These are phyloP conservation scores for Vombatus ursinus DNA, from an alignment of 2,113 vertebrate species.

Conservation along the genomic window DNA sequence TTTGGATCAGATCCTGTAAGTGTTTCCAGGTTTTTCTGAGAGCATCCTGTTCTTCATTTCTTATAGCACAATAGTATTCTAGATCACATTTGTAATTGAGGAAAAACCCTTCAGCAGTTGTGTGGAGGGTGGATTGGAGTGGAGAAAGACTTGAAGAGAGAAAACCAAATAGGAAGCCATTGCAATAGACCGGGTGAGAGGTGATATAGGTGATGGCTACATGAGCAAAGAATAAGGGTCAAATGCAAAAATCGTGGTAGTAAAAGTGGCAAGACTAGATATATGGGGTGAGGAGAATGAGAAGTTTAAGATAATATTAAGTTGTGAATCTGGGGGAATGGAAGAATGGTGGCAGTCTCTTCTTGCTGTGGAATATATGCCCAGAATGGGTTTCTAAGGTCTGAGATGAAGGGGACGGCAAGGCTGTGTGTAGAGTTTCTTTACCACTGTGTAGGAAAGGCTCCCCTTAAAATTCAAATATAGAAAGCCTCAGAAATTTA, in stretches of 20 bases:
- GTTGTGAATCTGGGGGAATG: not conserved
- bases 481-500: not conserved
- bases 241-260: not conserved
- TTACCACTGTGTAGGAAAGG: not conserved
- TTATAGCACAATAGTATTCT: too few relatives aligned
- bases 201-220: not conserved
- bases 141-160: not conserved
- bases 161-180: not conserved
- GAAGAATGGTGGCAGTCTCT: not conserved
- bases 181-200: not conserved
- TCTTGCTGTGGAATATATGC: not conserved
- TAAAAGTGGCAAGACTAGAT: not conserved
- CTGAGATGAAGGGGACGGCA: not conserved
- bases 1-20: too few relatives aligned
- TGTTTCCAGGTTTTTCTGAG: too few relatives aligned
- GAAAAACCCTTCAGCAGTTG: not conserved
- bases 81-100: not conserved
- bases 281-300: not conserved
- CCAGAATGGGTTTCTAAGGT: not conserved
- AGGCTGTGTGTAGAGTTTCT: accelerated
- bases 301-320: not conserved
- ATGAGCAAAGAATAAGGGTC: not conserved
- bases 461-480: not conserved
- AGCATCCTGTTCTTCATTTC: too few relatives aligned
- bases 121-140: not conserved